Evolutionary conservation across 2,888 invertebrate genomes (phyloP), one percentile per base, ranked within the genome.

Genomic region (Sturmia bella): DNA sequence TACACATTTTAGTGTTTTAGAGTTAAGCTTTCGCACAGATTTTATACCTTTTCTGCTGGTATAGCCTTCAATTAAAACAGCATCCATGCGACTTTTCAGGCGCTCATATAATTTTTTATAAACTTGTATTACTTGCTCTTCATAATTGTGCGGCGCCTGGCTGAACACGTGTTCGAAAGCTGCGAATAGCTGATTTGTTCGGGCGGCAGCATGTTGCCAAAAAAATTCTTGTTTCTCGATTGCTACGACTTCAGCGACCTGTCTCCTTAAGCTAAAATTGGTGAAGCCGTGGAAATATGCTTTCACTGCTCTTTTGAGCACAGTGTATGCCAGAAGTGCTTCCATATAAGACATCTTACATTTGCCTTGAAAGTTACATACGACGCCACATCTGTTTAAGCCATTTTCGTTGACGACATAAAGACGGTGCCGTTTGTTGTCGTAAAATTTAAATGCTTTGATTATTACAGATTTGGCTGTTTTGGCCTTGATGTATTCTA

Each of bases 231-330:
- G 87, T 9, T 79, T 41, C 37, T 86, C 86, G 4, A 88, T 59
- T 0, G 84, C 50, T 81, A 87, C 85, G 2, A 86, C 87, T 19
- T 89, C 88, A 54, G 86, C 43, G 21, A 87, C 82, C 2, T 88
- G 87, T 83, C 86, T 90, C 3, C 87, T 86, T 15, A 88, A 84
- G 11, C 86, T 79, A 1, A 77, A 81, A 12, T 85, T 80, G 0
- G 85, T 84, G 43, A 87, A 88, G 37, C 86, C 87, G 21, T 87
- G 88, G 17, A 87, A 90, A 79, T 89, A 89, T 0, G 90, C 90
- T 83, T 90, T 89, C 52, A 89, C 87, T 7, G 90, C 88, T 0
- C 87, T 85, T 78, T 89, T 89, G 0, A 89, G 86, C 9, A 89
- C 87, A 13, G 86, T 76, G 64, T 90, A 89, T 0, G 88, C 84